These are phyloP conservation scores for Peromyscus nudipes DNA, from an alignment of 2,797 vertebrate species.

Conservation along the genomic window DNA sequence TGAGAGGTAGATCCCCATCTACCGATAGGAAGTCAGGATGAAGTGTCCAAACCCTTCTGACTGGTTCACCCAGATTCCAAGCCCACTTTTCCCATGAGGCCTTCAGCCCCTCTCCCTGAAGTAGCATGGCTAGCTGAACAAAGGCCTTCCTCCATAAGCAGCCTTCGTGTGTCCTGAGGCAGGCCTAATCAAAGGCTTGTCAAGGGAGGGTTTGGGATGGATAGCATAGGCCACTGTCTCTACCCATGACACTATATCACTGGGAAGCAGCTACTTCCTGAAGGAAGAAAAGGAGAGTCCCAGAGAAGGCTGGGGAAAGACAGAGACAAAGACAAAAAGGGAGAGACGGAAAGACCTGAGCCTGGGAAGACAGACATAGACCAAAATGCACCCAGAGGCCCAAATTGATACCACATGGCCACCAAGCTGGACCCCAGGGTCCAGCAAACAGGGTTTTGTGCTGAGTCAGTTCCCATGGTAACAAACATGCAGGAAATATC, in stretches of 20 bases:
- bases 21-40: neutral
- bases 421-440: conserved; percentile 82
- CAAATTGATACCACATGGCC: conserved; percentile 90
- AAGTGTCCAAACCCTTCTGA: neutral
- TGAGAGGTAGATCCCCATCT: neutral
- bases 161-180: neutral
- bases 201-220: neutral
- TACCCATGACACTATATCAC: neutral
- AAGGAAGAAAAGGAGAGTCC: conserved; percentile 11
- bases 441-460: conserved; percentile 87
- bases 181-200: conserved; percentile 17
- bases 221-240: neutral
- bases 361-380: conserved; percentile 51
- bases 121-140: neutral
- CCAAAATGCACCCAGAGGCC: conserved; percentile 1
- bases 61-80: neutral
- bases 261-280: neutral
- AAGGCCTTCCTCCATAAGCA: neutral
- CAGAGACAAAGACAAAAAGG: conserved; percentile 34
- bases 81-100: neutral
- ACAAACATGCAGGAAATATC: conserved; percentile 90
- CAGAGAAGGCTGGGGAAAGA: conserved; percentile 29
- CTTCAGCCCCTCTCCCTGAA: neutral
- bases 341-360: neutral
- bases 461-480: conserved; percentile 87